Evolutionary conservation across 2,888 invertebrate genomes (phyloP).

Genomic region (Ephialtes manifestator): DNA sequence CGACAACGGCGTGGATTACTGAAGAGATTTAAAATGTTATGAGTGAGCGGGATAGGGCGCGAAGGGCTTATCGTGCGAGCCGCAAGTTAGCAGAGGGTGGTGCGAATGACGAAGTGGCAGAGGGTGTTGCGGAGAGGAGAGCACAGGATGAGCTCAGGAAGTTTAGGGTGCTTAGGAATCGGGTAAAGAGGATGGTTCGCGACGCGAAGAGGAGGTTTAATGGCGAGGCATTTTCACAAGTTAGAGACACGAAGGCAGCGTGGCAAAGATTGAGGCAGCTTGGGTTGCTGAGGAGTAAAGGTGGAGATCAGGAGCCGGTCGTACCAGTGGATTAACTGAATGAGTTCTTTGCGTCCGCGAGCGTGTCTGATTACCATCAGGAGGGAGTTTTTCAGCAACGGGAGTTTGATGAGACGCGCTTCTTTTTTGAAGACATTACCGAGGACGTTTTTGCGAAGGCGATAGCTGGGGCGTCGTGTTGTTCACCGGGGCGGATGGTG

Average conservation of each 20-base stretch:
- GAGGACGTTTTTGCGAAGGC: background rate
- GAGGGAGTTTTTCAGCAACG: background rate
- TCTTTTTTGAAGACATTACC: background rate
- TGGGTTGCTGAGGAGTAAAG: background rate
- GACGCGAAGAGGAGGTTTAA: background rate
- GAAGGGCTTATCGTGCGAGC: background rate
- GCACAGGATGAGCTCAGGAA: too few relatives aligned
- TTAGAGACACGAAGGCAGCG: background rate
- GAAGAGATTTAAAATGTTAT: background rate
- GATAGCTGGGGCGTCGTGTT: background rate
- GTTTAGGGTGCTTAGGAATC: too few relatives aligned
- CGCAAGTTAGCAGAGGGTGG: background rate
- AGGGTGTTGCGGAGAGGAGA: background rate
- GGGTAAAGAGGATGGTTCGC: background rate
- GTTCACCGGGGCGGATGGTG: background rate
- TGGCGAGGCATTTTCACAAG: background rate
- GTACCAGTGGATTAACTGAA: background rate
- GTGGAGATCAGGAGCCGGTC: background rate
- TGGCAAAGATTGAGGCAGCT: conserved; percentile 2
- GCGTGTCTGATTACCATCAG: background rate
- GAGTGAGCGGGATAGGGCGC: background rate
- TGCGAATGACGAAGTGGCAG: background rate
- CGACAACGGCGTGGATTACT: background rate
- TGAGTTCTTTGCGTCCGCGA: background rate
- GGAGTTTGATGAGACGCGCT: background rate